These are phyloP conservation scores for Euleptes europaea DNA, from an alignment of 2,113 vertebrate species.

Conservation along the genomic window DNA sequence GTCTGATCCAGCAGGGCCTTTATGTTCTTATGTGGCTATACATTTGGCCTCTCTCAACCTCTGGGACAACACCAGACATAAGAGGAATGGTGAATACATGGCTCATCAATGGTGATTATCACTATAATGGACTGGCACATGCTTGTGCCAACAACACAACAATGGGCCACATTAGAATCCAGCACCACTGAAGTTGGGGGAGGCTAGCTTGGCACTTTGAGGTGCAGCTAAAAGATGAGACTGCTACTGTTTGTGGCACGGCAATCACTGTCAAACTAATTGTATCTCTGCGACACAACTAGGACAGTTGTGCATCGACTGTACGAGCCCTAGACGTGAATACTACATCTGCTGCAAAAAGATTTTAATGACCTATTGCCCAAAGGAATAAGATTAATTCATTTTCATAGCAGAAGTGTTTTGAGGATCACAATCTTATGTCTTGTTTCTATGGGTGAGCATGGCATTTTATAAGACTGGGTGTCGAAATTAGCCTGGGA, in stretches of 20 bases:
- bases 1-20: no score
- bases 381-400: no score
- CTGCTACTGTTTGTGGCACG: not conserved
- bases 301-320: not conserved
- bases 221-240: no score
- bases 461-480: not conserved
- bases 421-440: not conserved
- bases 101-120: not conserved
- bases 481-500: not conserved
- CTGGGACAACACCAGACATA: not conserved
- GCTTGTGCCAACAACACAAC: not conserved
- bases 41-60: not conserved
- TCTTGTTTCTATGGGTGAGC: not conserved
- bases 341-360: no score
- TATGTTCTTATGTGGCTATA: not conserved
- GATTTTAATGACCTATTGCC: no score
- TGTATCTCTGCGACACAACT: not conserved
- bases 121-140: not conserved
- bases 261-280: not conserved
- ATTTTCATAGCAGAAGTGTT: not conserved
- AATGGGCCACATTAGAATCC: not conserved
- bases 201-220: not conserved
- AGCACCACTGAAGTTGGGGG: not conserved
- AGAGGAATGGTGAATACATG: not conserved
- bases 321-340: not conserved